Percentiles rank a stretch among this genome's conserved stretches.
Evolutionary conservation across 2,113 vertebrate species (phyloP).

Genomic region (Limnothrissa miodon): DNA sequence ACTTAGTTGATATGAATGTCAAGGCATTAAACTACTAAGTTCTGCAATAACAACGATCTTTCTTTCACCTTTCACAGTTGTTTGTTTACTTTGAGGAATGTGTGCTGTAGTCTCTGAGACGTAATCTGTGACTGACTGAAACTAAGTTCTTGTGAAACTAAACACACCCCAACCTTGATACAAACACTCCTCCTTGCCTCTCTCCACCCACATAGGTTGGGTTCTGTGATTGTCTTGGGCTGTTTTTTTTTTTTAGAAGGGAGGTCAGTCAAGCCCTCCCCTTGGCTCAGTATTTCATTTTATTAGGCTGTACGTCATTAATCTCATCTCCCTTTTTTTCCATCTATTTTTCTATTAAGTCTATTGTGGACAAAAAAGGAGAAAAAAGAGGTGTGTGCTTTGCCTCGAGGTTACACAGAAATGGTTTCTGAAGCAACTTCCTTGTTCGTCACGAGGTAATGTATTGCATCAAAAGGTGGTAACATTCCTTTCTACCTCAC

Average conservation of each 20-base stretch:
- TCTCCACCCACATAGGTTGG: conserved; percentile 6
- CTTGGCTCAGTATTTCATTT: background rate
- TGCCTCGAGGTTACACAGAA: background rate
- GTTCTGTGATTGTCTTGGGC: background rate
- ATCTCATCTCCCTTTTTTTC: too few relatives aligned
- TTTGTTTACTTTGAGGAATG: background rate
- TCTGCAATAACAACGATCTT: background rate
- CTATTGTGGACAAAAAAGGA: background rate
- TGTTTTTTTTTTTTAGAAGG: background rate
- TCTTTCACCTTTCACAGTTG: background rate
- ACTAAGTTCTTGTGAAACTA: conserved; percentile 2
- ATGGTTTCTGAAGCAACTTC: background rate
- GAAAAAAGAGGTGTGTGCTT: background rate
- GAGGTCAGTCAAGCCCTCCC: background rate
- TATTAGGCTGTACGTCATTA: background rate
- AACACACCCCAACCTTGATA: background rate
- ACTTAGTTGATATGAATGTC: background rate
- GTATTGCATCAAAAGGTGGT: background rate
- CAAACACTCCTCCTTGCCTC: background rate
- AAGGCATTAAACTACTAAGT: background rate
- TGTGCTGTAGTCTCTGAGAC: background rate
- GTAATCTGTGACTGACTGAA: background rate
- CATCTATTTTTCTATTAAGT: too few relatives aligned
- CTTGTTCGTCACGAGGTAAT: background rate
- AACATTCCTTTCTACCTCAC: background rate